These are phyloP conservation scores for Acanthaster planci DNA, from an alignment of 35 echinoderm and acorn worm genomes.

Conservation along the genomic window DNA sequence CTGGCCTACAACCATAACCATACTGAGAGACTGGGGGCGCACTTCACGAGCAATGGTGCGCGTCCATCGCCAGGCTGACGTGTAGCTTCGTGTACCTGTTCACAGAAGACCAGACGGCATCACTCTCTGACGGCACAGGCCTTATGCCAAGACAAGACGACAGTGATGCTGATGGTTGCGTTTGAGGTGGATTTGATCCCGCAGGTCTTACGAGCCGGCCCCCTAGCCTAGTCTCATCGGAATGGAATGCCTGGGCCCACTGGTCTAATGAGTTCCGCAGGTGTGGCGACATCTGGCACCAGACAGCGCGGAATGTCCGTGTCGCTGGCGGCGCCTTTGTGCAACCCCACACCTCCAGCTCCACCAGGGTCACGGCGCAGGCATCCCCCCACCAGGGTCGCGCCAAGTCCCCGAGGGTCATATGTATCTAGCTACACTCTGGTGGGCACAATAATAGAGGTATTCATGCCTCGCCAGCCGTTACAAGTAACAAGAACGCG, in stretches of 20 bases:
- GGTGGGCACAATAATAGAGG: too few relatives aligned
- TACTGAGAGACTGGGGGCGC: neutral
- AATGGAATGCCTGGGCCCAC: conserved; percentile 9
- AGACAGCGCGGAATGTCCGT: neutral
- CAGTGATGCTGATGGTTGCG: too few relatives aligned
- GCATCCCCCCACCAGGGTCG: too few relatives aligned
- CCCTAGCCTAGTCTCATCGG: neutral
- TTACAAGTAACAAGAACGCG: too few relatives aligned
- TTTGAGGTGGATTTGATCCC: too few relatives aligned
- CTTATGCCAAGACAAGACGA: too few relatives aligned
- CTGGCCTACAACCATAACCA: too few relatives aligned
- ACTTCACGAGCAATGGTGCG: neutral
- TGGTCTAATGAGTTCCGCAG: conserved; percentile 17
- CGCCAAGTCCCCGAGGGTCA: too few relatives aligned
- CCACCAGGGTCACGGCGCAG: too few relatives aligned
- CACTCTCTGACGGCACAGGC: neutral
- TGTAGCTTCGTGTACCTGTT: neutral
- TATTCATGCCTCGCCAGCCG: too few relatives aligned
- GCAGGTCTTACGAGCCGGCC: neutral
- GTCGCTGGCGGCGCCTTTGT: conserved; percentile 18
- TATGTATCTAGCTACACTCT: too few relatives aligned
- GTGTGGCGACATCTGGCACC: neutral
- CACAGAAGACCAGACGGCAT: neutral
- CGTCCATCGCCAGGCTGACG: neutral
- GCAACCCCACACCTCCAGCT: neutral